Evolutionary conservation across 2,797 vertebrate genomes (phyloP).

Genomic region (Chelon labrosus): DNA sequence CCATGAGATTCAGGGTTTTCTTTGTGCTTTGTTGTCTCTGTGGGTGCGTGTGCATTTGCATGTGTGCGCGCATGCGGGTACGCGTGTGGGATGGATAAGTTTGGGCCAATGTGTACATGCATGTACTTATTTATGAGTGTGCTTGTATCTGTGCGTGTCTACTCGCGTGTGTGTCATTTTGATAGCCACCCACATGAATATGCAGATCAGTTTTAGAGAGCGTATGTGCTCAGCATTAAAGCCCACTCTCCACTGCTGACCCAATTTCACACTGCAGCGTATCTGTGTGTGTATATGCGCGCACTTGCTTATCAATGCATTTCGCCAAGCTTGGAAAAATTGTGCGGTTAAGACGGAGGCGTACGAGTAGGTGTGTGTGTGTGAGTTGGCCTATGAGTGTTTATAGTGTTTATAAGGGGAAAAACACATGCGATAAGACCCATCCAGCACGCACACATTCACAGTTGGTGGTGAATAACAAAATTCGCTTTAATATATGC

Average conservation of each 20-base stretch:
- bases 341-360: constrained; percentile 53
- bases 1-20: constrained; percentile 68
- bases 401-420: constrained; percentile 46
- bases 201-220: constrained; percentile 84
- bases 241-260: constrained; percentile 84
- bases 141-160: constrained; percentile 55
- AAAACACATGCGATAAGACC: constrained; percentile 50
- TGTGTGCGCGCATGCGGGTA: constrained; percentile 50
- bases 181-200: constrained; percentile 86
- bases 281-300: constrained; percentile 23
- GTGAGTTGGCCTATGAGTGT: constrained; percentile 43
- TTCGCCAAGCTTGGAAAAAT: constrained; percentile 68
- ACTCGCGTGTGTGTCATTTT: constrained; percentile 72
- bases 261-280: constrained; percentile 82
- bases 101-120: constrained; percentile 58
- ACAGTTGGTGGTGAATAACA: constrained; percentile 42
- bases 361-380: constrained; percentile 47
- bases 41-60: constrained; percentile 29
- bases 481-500: constrained; percentile 42
- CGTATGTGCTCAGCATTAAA: constrained; percentile 85
- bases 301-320: constrained; percentile 79
- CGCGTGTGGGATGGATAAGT: constrained; percentile 72
- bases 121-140: constrained; percentile 64
- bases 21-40: constrained; percentile 64
- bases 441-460: constrained; percentile 37